Percentiles rank a stretch among this genome's conserved stretches.
Conservation (phyloP, 2,113 vertebrate species). For the Turdus rufiventris region DNA sequence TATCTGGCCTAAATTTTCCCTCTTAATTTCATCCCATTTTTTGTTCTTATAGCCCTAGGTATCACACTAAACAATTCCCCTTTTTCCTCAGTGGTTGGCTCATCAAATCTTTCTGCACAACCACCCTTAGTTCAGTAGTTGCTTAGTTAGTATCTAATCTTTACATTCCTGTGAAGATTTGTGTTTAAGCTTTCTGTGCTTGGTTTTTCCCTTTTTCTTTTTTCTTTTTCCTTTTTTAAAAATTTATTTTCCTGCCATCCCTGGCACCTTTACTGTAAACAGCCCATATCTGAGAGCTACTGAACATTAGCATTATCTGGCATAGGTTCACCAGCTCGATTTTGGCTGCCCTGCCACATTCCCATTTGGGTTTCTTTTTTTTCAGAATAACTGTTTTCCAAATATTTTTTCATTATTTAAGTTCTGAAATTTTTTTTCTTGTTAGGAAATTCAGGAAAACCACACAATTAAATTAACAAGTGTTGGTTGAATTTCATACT, state of each 20-base stretch:
- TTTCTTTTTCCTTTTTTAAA: not conserved
- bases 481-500: not conserved
- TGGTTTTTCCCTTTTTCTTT: not conserved
- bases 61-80: not conserved
- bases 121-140: not conserved
- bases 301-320: not conserved
- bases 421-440: not conserved
- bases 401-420: not conserved
- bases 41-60: conserved; percentile 9
- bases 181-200: not conserved
- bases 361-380: not conserved
- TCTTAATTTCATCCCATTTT: conserved; percentile 35
- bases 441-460: not conserved
- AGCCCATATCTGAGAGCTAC: not conserved
- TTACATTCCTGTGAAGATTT: not conserved
- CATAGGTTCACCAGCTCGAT: not conserved
- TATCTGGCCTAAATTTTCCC: conserved; percentile 24
- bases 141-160: not conserved
- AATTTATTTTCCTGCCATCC: not conserved
- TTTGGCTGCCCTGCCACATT: not conserved
- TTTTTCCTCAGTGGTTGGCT: not conserved
- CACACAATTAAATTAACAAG: not conserved
- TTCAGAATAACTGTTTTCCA: not conserved
- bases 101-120: not conserved
- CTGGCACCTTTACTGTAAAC: not conserved